Evolutionary conservation across 2,797 vertebrate genomes (phyloP).

Genomic region (Girardinus metallicus): DNA sequence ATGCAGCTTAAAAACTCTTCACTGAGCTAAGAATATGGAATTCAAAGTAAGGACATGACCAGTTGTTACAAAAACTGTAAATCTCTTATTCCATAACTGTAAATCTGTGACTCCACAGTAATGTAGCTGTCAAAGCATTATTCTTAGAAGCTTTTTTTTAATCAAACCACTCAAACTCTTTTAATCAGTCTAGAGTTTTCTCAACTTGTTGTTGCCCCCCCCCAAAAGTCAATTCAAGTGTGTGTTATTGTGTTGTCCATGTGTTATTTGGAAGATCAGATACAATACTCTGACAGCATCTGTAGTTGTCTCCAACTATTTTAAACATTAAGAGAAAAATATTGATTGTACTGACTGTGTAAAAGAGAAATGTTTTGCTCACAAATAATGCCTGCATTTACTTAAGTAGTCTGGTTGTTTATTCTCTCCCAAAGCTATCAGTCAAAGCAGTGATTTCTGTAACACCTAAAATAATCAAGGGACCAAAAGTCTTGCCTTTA

Average conservation of each 20-base stretch:
- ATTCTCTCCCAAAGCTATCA: not conserved
- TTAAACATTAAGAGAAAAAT: not conserved
- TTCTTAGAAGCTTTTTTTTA: not conserved
- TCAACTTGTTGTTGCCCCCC: not conserved
- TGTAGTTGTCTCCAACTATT: not conserved
- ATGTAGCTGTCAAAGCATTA: not conserved
- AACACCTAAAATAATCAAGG: not conserved
- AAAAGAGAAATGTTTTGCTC: not conserved
- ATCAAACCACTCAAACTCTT: not conserved
- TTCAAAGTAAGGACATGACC: not conserved
- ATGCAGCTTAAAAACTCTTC: no score
- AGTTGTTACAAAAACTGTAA: not conserved
- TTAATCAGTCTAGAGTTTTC: not conserved
- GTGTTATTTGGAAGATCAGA: not conserved
- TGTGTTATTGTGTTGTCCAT: not conserved
- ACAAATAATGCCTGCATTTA: not conserved
- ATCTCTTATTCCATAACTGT: no score
- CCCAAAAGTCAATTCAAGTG: not conserved
- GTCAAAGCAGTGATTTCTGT: not conserved
- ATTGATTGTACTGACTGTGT: not conserved
- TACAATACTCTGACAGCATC: not conserved
- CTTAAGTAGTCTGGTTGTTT: not conserved
- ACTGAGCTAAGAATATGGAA: not conserved
- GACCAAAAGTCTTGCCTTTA: not conserved
- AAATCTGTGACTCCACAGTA: not conserved